Base-by-base conservation (phyloP, 2,888 invertebrate genomes). In the Elysia crispata region DNA sequence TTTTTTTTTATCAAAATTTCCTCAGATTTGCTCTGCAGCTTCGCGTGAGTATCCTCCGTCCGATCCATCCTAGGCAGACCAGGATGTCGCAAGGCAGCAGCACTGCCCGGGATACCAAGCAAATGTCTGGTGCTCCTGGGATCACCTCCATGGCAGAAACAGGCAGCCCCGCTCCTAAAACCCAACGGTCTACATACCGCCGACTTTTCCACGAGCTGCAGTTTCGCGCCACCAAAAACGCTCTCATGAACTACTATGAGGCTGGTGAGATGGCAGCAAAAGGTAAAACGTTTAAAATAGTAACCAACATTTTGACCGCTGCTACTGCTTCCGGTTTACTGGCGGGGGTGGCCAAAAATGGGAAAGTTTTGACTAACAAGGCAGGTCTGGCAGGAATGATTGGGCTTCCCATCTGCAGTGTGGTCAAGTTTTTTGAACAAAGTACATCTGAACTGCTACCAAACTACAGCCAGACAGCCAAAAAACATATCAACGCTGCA, bases 201-300 rank as follows among this genome's bases (percentile, higher is more conserved):
- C 28, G 23, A 11, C 77, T 77, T 0, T 77, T 77, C 54, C 77
- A 69, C n/a, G 77, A 77, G 49, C 67, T 77, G 77, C 77, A 77
- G 77, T 77, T 77, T 54, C 18, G 77, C 15, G 28, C 66, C 28
- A 77, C 77, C 25, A 77, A 77, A 18, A 77, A 77, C 33, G 77
- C 77, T 1, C 54, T 77, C 0, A 77, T 77, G 77, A 77, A 77
- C 69, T 77, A 77, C 69, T 66, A 77, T 15, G 67, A 77, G 31
- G 77, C 77, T 1, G 77, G 67, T 23, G 30, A 33, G 13, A 54
- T 20, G 18, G 54, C 66, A 13, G 31, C 13, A 0, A 67, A 69
- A 15, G 77, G 77, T 1, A 54, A 54, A 23, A 54, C 31, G 1
- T 67, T 41, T n/a, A 69, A 31, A 33, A 54, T 1, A 6, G 67